These are phyloP conservation scores for Synergus itoensis DNA, from an alignment of 2,888 invertebrate genomes.

Conservation along the genomic window DNA sequence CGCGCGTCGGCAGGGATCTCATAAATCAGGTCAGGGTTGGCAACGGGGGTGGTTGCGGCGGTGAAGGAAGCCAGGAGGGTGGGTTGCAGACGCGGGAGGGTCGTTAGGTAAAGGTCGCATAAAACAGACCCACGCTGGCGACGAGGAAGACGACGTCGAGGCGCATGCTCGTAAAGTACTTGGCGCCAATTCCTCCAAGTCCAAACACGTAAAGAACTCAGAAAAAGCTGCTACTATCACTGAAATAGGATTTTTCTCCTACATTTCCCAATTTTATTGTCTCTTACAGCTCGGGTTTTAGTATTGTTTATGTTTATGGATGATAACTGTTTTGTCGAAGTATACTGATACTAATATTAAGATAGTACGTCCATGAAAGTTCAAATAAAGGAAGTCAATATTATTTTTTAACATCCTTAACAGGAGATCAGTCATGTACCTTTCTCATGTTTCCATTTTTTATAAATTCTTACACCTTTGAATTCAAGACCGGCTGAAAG, in stretches of 20 bases:
- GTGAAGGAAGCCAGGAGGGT: slow-evolving; percentile 64
- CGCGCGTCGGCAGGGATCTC: slow-evolving; percentile 76
- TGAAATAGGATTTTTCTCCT: slow-evolving; percentile 43
- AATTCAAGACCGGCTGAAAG: neutral
- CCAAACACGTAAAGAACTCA: slow-evolving; percentile 44
- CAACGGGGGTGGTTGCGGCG: slow-evolving; percentile 71
- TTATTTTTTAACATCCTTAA: too few species aligned
- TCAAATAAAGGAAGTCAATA: too few species aligned
- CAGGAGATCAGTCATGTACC: too few species aligned
- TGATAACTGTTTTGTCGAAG: neutral
- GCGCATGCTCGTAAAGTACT: slow-evolving; percentile 71
- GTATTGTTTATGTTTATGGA: neutral
- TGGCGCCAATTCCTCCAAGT: slow-evolving; percentile 72
- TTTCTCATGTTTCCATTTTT: too few species aligned
- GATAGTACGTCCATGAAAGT: neutral
- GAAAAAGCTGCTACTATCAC: slow-evolving; percentile 50
- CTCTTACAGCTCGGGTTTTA: neutral
- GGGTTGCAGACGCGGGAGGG: slow-evolving; percentile 63
- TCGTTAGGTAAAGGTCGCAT: slow-evolving; percentile 75
- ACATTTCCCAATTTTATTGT: neutral
- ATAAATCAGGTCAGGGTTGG: slow-evolving; percentile 81
- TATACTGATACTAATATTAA: neutral
- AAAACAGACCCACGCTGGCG: slow-evolving; percentile 69
- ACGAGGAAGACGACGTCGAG: slow-evolving; percentile 55
- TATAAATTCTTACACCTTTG: neutral